phyloP scores from a whole-genome alignment of 2,888 invertebrate genomes.

The Rhynchonema sp. region DNA sequence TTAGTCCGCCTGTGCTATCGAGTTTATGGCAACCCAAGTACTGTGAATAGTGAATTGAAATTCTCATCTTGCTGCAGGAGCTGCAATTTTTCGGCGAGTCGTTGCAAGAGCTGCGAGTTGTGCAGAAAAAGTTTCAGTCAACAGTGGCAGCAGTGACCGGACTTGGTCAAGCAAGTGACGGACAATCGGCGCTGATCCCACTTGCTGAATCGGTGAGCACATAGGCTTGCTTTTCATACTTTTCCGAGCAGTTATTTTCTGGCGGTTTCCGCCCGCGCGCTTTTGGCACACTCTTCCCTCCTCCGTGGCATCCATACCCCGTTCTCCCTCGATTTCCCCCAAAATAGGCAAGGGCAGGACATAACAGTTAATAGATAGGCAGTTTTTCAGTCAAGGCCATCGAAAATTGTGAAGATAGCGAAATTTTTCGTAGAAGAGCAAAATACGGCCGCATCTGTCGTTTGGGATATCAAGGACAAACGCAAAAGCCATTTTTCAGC shows the following conservation, averaged over 20 bases:
- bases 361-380: conserved; percentile 2
- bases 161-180: conserved; percentile 52
- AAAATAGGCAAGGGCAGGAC: neutral
- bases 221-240: too few species aligned
- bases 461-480: too few species aligned
- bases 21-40: too few species aligned
- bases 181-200: conserved; percentile 71
- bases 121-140: conserved; percentile 68
- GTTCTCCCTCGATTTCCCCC: neutral
- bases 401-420: too few species aligned
- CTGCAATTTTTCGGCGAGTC: conserved; percentile 71
- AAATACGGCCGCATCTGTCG: too few species aligned
- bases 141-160: conserved; percentile 52
- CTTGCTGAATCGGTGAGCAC: conserved; percentile 59
- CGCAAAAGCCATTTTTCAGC: conserved; percentile 40
- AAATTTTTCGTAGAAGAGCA: too few species aligned
- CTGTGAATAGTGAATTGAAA: too few species aligned
- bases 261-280: too few species aligned
- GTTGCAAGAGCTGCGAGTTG: conserved; percentile 58
- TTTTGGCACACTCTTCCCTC: neutral
- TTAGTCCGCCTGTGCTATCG: too few species aligned
- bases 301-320: conserved; percentile 3
- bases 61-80: conserved; percentile 39
- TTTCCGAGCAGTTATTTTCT: neutral
- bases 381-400: too few species aligned